Evolutionary conservation across 2,113 vertebrate genomes (phyloP).

Genomic region (Chaetorhynchus papuensis): DNA sequence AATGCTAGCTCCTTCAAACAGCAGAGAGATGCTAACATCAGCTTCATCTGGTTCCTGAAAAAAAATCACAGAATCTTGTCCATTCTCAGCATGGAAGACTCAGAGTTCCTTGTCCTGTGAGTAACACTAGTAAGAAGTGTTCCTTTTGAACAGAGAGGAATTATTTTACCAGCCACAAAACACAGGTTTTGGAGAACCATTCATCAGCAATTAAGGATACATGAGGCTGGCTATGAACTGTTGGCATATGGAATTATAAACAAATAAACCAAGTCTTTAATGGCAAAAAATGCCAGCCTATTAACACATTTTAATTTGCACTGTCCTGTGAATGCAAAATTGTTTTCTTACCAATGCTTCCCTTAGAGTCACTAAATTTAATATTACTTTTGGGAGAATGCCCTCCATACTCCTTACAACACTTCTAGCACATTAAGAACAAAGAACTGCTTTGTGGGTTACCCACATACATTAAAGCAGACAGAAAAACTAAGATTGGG

Average conservation of each 20-base stretch:
- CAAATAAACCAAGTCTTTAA: neutral
- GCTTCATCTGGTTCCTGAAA: neutral
- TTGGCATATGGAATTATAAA: neutral
- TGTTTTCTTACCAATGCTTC: neutral
- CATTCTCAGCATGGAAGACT: neutral
- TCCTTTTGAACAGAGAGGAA: neutral
- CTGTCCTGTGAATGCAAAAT: neutral
- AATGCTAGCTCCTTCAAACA: neutral
- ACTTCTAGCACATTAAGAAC: neutral
- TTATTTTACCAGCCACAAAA: neutral
- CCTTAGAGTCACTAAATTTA: neutral
- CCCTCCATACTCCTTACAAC: neutral
- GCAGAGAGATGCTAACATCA: neutral
- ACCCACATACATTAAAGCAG: neutral
- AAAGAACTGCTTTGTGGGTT: neutral
- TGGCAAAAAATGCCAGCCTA: neutral
- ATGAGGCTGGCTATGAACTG: neutral
- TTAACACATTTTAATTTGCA: neutral
- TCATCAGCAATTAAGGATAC: neutral
- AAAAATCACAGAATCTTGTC: neutral
- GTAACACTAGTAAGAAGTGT: neutral
- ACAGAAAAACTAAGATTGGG: neutral
- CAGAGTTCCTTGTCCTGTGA: neutral
- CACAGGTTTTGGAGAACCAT: neutral
- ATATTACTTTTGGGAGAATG: neutral